Evolutionary conservation across 2,113 vertebrate genomes (phyloP).

Genomic region (Brachypodius melanocephalos): DNA sequence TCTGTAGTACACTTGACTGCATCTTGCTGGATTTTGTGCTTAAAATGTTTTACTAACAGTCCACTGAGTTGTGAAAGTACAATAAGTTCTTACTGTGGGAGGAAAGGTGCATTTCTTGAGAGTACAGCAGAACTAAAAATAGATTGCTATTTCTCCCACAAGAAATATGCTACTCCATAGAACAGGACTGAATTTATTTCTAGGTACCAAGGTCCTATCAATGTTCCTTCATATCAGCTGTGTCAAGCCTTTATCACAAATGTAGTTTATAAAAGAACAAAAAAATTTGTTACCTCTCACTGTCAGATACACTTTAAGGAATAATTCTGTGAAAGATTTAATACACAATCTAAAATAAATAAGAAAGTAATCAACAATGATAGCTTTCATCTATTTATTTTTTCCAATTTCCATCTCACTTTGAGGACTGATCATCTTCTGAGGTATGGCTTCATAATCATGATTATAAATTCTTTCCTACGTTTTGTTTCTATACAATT

Average conservation of each 20-base stretch:
- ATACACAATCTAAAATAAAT: neutral
- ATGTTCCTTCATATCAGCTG: neutral
- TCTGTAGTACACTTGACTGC: neutral
- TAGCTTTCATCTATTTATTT: neutral
- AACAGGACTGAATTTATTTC: neutral
- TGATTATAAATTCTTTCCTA: neutral
- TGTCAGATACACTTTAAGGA: neutral
- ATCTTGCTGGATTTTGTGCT: slow-evolving; percentile 9
- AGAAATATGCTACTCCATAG: neutral
- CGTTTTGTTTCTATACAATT: neutral
- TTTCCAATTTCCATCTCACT: neutral
- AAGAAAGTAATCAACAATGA: neutral
- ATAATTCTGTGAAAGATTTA: neutral
- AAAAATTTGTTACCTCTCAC: neutral
- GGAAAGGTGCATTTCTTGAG: slow-evolving; percentile 2
- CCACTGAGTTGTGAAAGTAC: slow-evolving; percentile 19
- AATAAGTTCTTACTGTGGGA: neutral
- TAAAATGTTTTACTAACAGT: slow-evolving; percentile 35
- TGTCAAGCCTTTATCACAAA: neutral
- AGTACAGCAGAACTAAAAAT: slow-evolving; percentile 6
- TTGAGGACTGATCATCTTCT: neutral
- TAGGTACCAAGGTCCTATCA: neutral
- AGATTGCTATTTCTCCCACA: neutral
- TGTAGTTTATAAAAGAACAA: neutral
- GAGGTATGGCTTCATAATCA: neutral